Evolutionary conservation across 2,888 invertebrate genomes (phyloP), one percentile per base, ranked within the genome.

Genomic region (Argyresthia albistria): DNA sequence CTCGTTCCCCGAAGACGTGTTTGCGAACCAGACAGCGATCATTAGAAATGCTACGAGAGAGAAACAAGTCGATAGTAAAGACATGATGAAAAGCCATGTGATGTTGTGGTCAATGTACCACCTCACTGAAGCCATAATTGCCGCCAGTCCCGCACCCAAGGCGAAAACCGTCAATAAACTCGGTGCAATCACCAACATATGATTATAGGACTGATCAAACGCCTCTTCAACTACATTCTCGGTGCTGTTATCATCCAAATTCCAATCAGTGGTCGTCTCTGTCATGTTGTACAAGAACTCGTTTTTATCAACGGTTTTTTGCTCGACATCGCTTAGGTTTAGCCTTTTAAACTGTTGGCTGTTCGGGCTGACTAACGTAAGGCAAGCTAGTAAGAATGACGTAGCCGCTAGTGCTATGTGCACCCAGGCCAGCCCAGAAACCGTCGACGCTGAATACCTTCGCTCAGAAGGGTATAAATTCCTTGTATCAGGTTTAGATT

Each of bases 61-160:
- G 0, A 89, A 80, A 1, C 89, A 11, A 0, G 89, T 80, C 0
- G 91, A 89, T 53, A 91, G 64, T 25, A 88, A 67, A 0, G 90
- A 89, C 56, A 89, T 83, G 47, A 88, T 68, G 59, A 92, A 91
- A 58, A 92, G 80, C 80, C 90, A 89, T 0, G 87, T 86, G 59
- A 92, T 92, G 64, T 92, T 91, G 54, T 88, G 83, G 62, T 92
- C 91, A 47, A 91, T 88, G 65, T 92, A 92, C 92, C 92, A 92
- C 57, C 86, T 75, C 39, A 89, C 88, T 63, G 91, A 92, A 0
- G 92, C 92, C 47, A 91, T 65, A 10, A 91, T 76, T 1, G 90
- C 91, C 0, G 90, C 79, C 4, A 88, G 54, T 1, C 89, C 90
- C 0, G 89, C 87, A 0, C 80, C 76, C 47, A 89, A 61, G 1